Base-by-base conservation (phyloP, 2,888 invertebrate species). In the Uloborus plumipes region DNA sequence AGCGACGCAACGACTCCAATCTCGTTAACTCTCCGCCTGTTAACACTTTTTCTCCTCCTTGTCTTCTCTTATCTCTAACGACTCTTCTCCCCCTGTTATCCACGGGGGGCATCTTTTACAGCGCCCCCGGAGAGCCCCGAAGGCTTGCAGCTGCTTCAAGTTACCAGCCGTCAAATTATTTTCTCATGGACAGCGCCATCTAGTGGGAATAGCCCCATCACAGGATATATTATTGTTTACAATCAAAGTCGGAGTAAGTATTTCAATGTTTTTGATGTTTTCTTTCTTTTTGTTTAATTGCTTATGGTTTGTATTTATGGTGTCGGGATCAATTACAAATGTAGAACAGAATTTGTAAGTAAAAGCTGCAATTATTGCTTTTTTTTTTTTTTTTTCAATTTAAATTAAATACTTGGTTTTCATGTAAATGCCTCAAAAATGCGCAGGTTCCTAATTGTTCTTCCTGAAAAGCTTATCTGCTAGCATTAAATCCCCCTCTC, bases 121-220 rank as follows among this genome's bases (percentile, higher is more conserved):
- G 78, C n/a, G n/a, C n/a, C n/a, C n/a, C n/a, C n/a, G 16, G 84
- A 84, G 50, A 61, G 53, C 62, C 84, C 84, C 11, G 64, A 78
- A 58, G 77, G 73, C 14, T 51, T 84, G 47, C 78, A 84, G 66
- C 70, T 78, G 73, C 70, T 84, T 20, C 84, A 87, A 67, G 85
- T 86, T 15, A 86, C 86, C n/a, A 89, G 89, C 69, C 86, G 88
- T 2, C 86, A 85, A 69, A 87, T 88, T 11, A 86, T 86, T 0
- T 73, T 89, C 6, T 84, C 86, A 11, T 89, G 89, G 89, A 82
- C 86, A 53, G 85, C 85, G 62, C 88, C 89, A 6, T 89, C 88
- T 82, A 87, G 89, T 85, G 89, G 89, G 9, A 89, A 89, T 86
- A 88, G 88, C 50, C 87, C 87, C n/a, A 86, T 89, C 59, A 84